A percentile compares a stretch with the other conserved stretches of the same genome.
These are phyloP conservation scores for Vidua macroura DNA, from an alignment of 2,113 vertebrate species.

Conservation along the genomic window DNA sequence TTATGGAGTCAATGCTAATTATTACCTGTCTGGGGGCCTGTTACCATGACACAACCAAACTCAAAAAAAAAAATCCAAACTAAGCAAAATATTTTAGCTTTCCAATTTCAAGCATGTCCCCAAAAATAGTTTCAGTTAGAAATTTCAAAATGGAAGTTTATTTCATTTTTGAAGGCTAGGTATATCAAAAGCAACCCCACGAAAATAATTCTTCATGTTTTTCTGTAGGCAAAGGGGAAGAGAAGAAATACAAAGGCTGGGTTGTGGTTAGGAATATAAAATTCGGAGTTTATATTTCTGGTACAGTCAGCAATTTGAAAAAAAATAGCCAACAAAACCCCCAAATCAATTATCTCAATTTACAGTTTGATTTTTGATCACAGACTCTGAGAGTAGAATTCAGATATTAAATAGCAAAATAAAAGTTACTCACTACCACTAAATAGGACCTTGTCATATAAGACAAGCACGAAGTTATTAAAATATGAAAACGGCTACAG, in stretches of 20 bases:
- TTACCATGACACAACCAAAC: neutral
- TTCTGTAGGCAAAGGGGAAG: neutral
- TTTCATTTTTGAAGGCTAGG: neutral
- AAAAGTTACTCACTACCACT: neutral
- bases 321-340: neutral
- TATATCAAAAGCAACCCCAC: neutral
- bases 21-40: too few species aligned
- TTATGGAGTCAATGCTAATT: too few species aligned
- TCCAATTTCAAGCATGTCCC: neutral
- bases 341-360: neutral
- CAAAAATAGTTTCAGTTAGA: neutral
- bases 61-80: neutral
- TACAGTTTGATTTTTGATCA: neutral
- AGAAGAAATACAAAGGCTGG: neutral
- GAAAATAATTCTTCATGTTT: neutral
- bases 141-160: neutral
- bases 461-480: neutral
- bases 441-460: neutral
- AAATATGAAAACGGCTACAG: neutral
- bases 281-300: neutral
- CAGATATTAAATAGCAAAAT: neutral
- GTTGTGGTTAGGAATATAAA: neutral
- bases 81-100: neutral
- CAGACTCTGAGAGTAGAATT: neutral
- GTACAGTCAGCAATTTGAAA: neutral